Evolutionary conservation across 2,888 invertebrate species (phyloP).

Genomic region (Caenorhabditis becei): DNA sequence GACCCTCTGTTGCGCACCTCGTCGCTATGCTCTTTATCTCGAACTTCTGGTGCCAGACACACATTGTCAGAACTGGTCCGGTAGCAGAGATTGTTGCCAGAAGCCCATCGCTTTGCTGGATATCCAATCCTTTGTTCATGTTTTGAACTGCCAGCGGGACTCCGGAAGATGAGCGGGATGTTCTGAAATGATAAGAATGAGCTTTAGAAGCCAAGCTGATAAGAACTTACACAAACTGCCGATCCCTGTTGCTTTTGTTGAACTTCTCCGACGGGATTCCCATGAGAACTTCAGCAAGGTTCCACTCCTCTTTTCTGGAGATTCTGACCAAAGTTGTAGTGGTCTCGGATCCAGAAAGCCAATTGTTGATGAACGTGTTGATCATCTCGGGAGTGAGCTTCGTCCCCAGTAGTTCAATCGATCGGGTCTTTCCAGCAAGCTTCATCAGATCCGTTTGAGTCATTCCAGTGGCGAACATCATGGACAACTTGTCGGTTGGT

Average conservation of each 20-base stretch:
- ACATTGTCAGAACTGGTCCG: not conserved
- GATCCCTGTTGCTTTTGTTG: not conserved
- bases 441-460: not conserved
- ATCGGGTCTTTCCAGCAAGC: not conserved
- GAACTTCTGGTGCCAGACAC: not conserved
- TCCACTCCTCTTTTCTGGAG: not conserved
- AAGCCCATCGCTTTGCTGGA: not conserved
- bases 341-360: no score
- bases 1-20: no score
- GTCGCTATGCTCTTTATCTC: no score
- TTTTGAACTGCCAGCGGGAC: not conserved
- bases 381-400: no score
- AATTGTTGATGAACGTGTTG: no score
- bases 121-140: not conserved
- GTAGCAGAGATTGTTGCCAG: not conserved
- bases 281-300: not conserved
- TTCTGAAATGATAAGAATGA: no score
- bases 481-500: not conserved
- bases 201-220: no score
- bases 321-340: no score
- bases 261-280: not conserved
- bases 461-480: not conserved
- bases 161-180: not conserved
- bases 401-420: no score
- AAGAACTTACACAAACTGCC: not conserved